A percentile compares a stretch with the other conserved stretches of the same genome.
Evolutionary conservation across 2,113 vertebrate genomes (phyloP).

Genomic region (Engraulis encrasicolus): DNA sequence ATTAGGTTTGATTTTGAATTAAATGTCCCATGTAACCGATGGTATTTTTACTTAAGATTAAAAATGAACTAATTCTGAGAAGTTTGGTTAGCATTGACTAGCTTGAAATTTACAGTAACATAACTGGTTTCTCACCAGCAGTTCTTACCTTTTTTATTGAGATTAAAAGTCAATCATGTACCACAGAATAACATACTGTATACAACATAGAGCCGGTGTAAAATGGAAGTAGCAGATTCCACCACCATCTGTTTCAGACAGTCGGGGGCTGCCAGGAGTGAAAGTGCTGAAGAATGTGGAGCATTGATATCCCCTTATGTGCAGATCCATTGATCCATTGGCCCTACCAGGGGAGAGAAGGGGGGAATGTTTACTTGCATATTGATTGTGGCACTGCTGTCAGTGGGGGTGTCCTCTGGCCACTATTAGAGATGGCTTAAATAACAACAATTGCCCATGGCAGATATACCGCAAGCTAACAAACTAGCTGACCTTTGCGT

Average conservation of each 20-base stretch:
- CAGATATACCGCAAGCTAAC: neutral
- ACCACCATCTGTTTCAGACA: neutral
- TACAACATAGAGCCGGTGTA: neutral
- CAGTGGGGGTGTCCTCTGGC: neutral
- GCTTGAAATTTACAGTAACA: no score
- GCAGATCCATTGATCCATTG: slow-evolving; percentile 7
- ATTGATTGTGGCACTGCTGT: neutral
- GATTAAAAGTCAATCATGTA: neutral
- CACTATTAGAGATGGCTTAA: neutral
- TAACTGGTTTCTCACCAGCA: no score
- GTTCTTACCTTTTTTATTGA: neutral
- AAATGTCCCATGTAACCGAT: no score
- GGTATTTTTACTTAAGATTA: no score
- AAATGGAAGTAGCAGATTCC: neutral
- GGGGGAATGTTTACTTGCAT: neutral
- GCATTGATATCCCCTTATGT: neutral
- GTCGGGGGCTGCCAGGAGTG: neutral
- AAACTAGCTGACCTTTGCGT: slow-evolving; percentile 15
- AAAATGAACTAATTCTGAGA: no score
- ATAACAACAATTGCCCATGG: neutral
- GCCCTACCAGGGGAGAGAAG: neutral
- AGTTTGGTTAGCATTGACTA: no score
- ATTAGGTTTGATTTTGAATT: no score
- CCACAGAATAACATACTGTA: neutral
- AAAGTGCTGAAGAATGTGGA: neutral